phyloP scores from a whole-genome alignment of 2,888 invertebrate genomes.

The Meiosimyza decipiens region DNA sequence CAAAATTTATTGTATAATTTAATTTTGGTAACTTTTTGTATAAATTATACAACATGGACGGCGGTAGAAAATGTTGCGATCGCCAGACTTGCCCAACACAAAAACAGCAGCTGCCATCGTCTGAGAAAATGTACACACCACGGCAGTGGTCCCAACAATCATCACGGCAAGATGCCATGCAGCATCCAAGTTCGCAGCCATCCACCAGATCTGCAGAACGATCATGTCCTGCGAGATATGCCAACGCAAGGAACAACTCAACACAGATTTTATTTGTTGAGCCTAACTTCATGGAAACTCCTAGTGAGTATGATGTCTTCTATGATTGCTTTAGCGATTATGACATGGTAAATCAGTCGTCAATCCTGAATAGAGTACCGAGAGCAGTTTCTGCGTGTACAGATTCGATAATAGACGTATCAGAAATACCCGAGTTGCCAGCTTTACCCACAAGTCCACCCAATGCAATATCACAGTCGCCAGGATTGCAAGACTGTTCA shows the following conservation, averaged over 20 bases:
- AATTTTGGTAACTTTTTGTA: constrained; percentile 31
- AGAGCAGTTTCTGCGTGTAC: too few species aligned
- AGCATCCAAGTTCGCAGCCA: neutral
- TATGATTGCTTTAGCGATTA: constrained; percentile 50
- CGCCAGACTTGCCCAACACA: constrained; percentile 28
- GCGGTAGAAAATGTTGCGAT: constrained; percentile 33
- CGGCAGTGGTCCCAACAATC: constrained; percentile 1
- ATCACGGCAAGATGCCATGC: constrained; percentile 3
- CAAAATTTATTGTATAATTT: constrained; percentile 42
- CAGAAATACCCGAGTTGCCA: too few species aligned
- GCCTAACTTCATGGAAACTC: constrained; percentile 42
- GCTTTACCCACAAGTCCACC: too few species aligned
- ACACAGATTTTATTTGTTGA: constrained; percentile 45
- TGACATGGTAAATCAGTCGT: constrained; percentile 35
- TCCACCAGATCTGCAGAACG: neutral
- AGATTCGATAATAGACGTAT: too few species aligned
- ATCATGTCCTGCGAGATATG: neutral
- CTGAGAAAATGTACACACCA: neutral
- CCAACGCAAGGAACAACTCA: constrained; percentile 26
- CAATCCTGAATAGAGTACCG: constrained; percentile 6
- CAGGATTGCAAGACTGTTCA: neutral
- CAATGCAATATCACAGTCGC: too few species aligned
- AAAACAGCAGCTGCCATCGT: constrained; percentile 9
- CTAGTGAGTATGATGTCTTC: constrained; percentile 51
- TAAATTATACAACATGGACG: constrained; percentile 38